Base-by-base conservation (phyloP, 2,888 invertebrate species). In the Epirrita christyi region DNA sequence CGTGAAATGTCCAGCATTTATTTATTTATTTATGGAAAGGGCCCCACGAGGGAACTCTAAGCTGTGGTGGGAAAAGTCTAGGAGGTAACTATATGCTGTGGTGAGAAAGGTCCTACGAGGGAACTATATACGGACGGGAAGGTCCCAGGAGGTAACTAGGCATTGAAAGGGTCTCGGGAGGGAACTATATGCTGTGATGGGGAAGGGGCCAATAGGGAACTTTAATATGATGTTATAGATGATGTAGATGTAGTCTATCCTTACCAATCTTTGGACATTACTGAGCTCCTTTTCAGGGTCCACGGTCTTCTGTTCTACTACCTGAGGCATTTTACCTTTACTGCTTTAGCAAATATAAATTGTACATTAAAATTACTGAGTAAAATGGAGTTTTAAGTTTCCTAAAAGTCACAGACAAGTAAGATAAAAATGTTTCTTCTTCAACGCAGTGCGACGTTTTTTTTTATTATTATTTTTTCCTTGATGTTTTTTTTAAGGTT, bases 271-370 rank as follows among this genome's bases (percentile, higher is more conserved):
- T 57, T 87, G 85, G 1, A 82, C 90, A 85, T 88, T 90, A 78
- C 88, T 90, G 11, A 90, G 82, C 52, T 92, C 90, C 0, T 86
- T 88, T 63, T 92, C 91, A 0, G 88, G 91, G 37, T 92, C 91
- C 0, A 85, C 63, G 0, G 73, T 75, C 67, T 91, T 91, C 71
- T 82, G 86, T 57, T 90, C 88, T 0, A 87, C 80, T 63, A 81
- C 80, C 0, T 76, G 55, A 44, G 87, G 85, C 90, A 92, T 90
- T 59, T 68, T 81, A 52, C 9, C 29, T 46, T n/a, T 44, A 50
- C 15, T n/a, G 44, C 42, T 38, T 21, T 56, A n/a, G 59, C 59
- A 55, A 37, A 46, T 43, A 40, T 47, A 51, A 52, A 57, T 41
- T 15, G 14, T 43, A 53, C 36, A 47, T 50, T 51, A 54, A 60